These are phyloP conservation scores for Lymantria monacha DNA, from an alignment of 2,888 invertebrate species.

Conservation along the genomic window DNA sequence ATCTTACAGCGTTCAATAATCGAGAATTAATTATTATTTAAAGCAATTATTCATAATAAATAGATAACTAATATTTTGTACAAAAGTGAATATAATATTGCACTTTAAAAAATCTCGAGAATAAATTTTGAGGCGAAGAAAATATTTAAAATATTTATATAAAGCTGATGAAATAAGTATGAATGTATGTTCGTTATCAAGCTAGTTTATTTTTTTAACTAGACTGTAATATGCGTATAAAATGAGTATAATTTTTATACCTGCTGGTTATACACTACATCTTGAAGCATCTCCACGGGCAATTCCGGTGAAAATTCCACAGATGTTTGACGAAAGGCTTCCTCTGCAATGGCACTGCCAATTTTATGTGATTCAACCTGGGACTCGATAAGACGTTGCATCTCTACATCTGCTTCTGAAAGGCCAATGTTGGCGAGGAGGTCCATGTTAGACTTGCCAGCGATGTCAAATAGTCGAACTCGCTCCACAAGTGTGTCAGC, in stretches of 20 bases:
- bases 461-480: background rate
- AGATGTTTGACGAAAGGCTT: conserved; percentile 78
- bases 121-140: too few species aligned
- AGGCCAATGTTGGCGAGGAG: conserved; percentile 20
- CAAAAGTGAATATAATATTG: too few species aligned
- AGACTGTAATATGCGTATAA: too few species aligned
- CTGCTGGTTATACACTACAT: conserved; percentile 54
- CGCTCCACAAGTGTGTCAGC: conserved; percentile 1
- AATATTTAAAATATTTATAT: too few species aligned
- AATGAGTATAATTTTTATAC: conserved; percentile 38
- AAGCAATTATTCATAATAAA: too few species aligned
- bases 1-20: too few species aligned
- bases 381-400: conserved; percentile 87
- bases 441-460: conserved; percentile 7
- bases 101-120: too few species aligned
- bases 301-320: conserved; percentile 52
- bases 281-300: conserved; percentile 53
- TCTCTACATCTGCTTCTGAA: conserved; percentile 83
- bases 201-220: too few species aligned
- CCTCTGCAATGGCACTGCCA: conserved; percentile 91
- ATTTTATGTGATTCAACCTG: conserved; percentile 93
- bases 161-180: too few species aligned
- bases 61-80: too few species aligned
- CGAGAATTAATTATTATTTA: too few species aligned
- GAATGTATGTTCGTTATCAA: too few species aligned